phyloP scores from a whole-genome alignment of 2,113 vertebrate genomes.

The Brienomyrus longianalis region DNA sequence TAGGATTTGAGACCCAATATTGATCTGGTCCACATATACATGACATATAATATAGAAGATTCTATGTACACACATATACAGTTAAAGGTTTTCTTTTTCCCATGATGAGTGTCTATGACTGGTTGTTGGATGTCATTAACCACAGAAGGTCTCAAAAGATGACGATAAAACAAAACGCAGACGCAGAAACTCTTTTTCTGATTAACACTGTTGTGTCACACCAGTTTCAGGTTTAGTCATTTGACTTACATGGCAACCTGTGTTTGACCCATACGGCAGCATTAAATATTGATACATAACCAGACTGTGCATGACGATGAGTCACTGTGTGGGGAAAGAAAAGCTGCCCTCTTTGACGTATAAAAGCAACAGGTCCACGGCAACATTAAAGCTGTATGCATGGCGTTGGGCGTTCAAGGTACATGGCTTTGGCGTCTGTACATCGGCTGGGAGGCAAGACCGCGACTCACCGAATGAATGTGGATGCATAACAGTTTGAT shows the following conservation, averaged over 20 bases:
- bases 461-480: background rate
- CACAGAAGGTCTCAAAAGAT: background rate
- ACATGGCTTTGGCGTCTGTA: constrained; percentile 44
- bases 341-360: background rate
- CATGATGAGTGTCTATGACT: background rate
- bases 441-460: constrained; percentile 23
- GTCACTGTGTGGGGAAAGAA: background rate
- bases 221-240: background rate
- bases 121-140: background rate
- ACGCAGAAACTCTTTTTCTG: background rate
- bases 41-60: constrained; percentile 52
- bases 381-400: background rate
- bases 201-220: background rate
- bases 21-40: constrained; percentile 74
- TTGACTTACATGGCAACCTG: background rate
- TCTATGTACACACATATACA: constrained; percentile 24
- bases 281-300: background rate
- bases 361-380: background rate
- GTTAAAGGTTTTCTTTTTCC: constrained; percentile 1
- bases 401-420: constrained; percentile 30
- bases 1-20: constrained; percentile 56
- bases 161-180: background rate
- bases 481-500: background rate
- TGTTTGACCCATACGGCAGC: background rate
- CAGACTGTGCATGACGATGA: background rate